Evolutionary conservation across 2,888 invertebrate species (phyloP).

Genomic region (Cynaeus angustus): DNA sequence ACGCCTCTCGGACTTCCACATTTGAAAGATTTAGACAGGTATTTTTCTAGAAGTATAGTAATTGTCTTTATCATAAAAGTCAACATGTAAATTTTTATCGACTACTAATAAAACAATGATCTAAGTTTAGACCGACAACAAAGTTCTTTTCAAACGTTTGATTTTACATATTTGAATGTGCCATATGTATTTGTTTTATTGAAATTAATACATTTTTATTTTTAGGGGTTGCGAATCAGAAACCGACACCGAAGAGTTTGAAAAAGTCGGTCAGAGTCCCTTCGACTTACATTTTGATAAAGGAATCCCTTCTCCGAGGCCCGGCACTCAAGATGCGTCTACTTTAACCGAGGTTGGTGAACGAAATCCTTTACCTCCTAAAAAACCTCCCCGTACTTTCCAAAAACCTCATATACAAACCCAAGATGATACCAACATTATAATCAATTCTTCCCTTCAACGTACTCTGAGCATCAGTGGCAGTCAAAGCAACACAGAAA

Average conservation of each 20-base stretch:
- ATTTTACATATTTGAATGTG: too few relatives aligned
- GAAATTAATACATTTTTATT: conserved; percentile 49
- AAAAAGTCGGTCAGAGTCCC: conserved; percentile 81
- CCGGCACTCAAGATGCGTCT: conserved; percentile 73
- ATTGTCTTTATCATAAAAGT: too few relatives aligned
- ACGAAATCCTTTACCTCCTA: conserved; percentile 68
- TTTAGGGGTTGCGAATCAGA: conserved; percentile 85
- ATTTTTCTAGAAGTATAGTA: too few relatives aligned
- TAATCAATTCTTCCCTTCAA: conserved; percentile 58
- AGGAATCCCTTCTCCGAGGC: conserved; percentile 69
- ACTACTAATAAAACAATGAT: too few relatives aligned
- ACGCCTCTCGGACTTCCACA: conserved; percentile 65
- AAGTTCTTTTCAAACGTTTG: too few relatives aligned
- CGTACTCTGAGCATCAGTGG: conserved; percentile 66
- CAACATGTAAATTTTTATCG: too few relatives aligned
- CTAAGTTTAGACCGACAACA: too few relatives aligned
- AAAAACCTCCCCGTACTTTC: conserved; percentile 71
- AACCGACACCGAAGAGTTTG: conserved; percentile 88
- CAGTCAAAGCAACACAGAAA: conserved; percentile 64
- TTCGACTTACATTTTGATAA: conserved; percentile 70
- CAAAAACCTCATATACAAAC: conserved; percentile 59
- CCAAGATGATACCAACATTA: conserved; percentile 51
- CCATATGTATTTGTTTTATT: conserved; percentile 29
- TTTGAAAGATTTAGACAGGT: conserved; percentile 70
- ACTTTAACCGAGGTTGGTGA: conserved; percentile 77